phyloP scores from a whole-genome alignment of 2,797 vertebrate species.

The Enteromius mattozi region DNA sequence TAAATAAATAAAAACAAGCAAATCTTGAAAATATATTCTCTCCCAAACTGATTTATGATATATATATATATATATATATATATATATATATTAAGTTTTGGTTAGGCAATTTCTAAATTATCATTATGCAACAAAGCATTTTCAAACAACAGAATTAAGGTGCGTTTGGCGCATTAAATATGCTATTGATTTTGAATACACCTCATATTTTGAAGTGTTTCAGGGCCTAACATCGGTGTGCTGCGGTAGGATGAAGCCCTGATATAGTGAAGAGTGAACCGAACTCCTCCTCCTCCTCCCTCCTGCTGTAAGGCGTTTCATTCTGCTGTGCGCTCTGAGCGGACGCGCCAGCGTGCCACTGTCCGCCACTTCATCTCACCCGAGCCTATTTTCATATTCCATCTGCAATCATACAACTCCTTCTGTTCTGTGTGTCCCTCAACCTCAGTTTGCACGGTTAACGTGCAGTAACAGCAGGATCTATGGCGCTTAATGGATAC shows the following conservation, averaged over 20 bases:
- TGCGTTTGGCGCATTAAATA: background rate
- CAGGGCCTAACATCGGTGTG: constrained; percentile 1
- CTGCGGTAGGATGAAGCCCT: background rate
- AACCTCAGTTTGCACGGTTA: constrained; percentile 40
- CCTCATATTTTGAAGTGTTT: background rate
- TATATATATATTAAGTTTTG: too few species aligned
- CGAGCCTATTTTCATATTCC: constrained; percentile 10
- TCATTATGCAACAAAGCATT: background rate
- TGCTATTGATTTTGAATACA: background rate
- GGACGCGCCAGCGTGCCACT: constrained; percentile 43
- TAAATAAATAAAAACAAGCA: background rate
- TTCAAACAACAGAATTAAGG: background rate
- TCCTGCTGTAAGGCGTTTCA: constrained; percentile 55
- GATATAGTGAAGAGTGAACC: background rate
- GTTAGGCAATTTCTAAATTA: background rate
- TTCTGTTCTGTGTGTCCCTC: constrained; percentile 1
- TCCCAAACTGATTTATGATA: background rate
- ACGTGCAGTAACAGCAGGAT: constrained; percentile 42
- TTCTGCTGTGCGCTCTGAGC: constrained; percentile 37
- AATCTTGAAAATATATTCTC: background rate
- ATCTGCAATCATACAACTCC: background rate
- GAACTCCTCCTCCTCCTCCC: constrained; percentile 41
- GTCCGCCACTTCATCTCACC: constrained; percentile 12
- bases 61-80: too few species aligned
- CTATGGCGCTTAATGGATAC: constrained; percentile 55